Evolutionary conservation across 2,888 invertebrate genomes (phyloP), one percentile per base, ranked within the genome.

Genomic region (Palloptera scutellata): DNA sequence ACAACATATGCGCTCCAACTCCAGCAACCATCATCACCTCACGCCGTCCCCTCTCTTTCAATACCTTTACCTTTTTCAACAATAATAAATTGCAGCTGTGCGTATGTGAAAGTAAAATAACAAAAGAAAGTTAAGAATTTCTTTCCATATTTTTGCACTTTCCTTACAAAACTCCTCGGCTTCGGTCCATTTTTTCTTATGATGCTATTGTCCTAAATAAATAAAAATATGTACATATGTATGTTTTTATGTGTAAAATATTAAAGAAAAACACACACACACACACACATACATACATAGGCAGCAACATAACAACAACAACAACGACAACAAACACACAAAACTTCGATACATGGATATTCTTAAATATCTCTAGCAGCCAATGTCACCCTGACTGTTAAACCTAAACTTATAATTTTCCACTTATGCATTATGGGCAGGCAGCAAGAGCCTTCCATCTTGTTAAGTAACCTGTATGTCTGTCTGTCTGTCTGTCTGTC

Each of bases 181-280:
- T 30, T 30, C 6, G 2, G 30, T 30, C 30, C 30, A n/a, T 30
- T 30, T 30, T 30, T 30, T 30, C 30, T 30, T 30, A 30, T 30
- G 2, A 6, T 2, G 30, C 30, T 30, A 51, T 43, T 62, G 59
- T 61, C 81, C 81, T 81, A 81, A 82, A 81, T 81, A 81, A 81
- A 81, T 82, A 81, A 74, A 75, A 82, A 82, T 78, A 80, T 82
- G 82, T 81, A n/a, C n/a, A n/a, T n/a, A n/a, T n/a, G n/a, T n/a
- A n/a, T n/a, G n/a, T n/a, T n/a, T n/a, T 82, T 80, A 82, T 82
- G 81, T 75, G 79, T 79, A 79, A 79, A 81, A 80, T 81, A 79
- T 79, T 78, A 76, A 82, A 81, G 76, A 77, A 76, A 81, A 81
- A 81, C 78, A 78, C 70, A 55, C 58, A 70, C 58, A 55, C 62